Percentiles rank a stretch among this genome's conserved stretches.
Conservation (phyloP, 2,888 invertebrate species). For the Eledone cirrhosa region DNA sequence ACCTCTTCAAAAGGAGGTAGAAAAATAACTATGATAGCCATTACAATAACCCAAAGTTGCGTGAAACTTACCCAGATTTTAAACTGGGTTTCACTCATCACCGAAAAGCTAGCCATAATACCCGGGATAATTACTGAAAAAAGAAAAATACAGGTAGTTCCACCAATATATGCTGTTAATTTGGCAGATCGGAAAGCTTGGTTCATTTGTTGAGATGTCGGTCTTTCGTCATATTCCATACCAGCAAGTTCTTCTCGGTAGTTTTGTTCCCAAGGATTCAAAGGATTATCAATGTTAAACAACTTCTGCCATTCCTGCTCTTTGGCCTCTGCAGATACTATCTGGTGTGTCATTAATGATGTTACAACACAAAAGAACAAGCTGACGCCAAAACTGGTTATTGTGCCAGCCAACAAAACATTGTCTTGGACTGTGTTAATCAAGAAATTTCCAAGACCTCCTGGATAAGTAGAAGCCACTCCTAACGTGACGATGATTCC, state of each 20-base stretch:
- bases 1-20: constrained; percentile 59
- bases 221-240: constrained; percentile 52
- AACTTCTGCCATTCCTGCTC: constrained; percentile 59
- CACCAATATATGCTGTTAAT: constrained; percentile 54
- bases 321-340: constrained; percentile 45
- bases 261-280: constrained; percentile 59
- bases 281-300: constrained; percentile 59
- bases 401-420: constrained; percentile 56
- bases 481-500: constrained; percentile 51
- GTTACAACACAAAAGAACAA: constrained; percentile 50
- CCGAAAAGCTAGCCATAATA: constrained; percentile 56
- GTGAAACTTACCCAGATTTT: constrained; percentile 57
- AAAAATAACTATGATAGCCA: constrained; percentile 58
- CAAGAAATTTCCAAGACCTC: constrained; percentile 51
- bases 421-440: constrained; percentile 57
- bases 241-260: constrained; percentile 56
- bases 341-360: constrained; percentile 52
- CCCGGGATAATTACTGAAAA: constrained; percentile 56
- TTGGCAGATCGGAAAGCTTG: constrained; percentile 51
- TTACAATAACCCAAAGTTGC: constrained; percentile 56
- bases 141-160: constrained; percentile 47
- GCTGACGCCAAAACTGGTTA: constrained; percentile 54
- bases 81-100: constrained; percentile 54
- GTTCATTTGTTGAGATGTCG: constrained; percentile 57
- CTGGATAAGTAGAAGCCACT: constrained; percentile 52